A percentile compares a stretch with the other conserved stretches of the same genome.
These are phyloP conservation scores for Drosophila murphyi DNA, from an alignment of 1,140 invertebrate species.

Conservation along the genomic window DNA sequence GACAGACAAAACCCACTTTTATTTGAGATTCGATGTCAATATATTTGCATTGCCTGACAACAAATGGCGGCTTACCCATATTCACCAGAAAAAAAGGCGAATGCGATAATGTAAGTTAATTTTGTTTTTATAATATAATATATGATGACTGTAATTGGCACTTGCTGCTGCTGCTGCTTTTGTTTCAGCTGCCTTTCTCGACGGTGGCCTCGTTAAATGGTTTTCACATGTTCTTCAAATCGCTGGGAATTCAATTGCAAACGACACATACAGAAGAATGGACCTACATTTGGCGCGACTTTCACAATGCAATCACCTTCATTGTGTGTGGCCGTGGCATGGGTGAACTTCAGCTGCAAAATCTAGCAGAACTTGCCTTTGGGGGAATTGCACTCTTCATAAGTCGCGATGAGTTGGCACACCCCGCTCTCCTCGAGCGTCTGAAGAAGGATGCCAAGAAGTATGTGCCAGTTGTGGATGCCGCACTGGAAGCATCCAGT, in stretches of 20 bases:
- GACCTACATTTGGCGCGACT: slow-evolving; percentile 91
- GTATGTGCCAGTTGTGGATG: slow-evolving; percentile 87
- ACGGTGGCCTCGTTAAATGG: slow-evolving; percentile 92
- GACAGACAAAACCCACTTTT: slow-evolving; percentile 2
- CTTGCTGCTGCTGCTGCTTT: slow-evolving; percentile 7
- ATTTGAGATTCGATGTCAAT: slow-evolving; percentile 85
- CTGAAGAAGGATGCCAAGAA: slow-evolving; percentile 80
- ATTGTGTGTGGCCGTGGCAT: slow-evolving; percentile 87
- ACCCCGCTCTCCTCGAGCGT: slow-evolving; percentile 63
- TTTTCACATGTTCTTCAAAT: slow-evolving; percentile 93
- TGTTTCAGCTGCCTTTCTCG: slow-evolving; percentile 90
- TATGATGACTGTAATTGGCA: slow-evolving; percentile 64
- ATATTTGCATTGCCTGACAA: slow-evolving; percentile 88
- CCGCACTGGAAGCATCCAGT: slow-evolving; percentile 88
- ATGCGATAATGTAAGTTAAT: slow-evolving; percentile 85
- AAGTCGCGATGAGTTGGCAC: slow-evolving; percentile 89
- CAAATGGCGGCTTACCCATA: slow-evolving; percentile 88
- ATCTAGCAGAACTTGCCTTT: slow-evolving; percentile 88
- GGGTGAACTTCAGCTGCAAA: slow-evolving; percentile 86
- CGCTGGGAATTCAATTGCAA: slow-evolving; percentile 88
- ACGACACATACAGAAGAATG: slow-evolving; percentile 89
- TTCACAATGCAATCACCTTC: slow-evolving; percentile 85
- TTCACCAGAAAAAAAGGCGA: slow-evolving; percentile 88
- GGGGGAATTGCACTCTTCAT: slow-evolving; percentile 89
- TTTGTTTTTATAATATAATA: slow-evolving; percentile 12